phyloP scores from a whole-genome alignment of 2,113 vertebrate species.

The Corythaixoides concolor region DNA sequence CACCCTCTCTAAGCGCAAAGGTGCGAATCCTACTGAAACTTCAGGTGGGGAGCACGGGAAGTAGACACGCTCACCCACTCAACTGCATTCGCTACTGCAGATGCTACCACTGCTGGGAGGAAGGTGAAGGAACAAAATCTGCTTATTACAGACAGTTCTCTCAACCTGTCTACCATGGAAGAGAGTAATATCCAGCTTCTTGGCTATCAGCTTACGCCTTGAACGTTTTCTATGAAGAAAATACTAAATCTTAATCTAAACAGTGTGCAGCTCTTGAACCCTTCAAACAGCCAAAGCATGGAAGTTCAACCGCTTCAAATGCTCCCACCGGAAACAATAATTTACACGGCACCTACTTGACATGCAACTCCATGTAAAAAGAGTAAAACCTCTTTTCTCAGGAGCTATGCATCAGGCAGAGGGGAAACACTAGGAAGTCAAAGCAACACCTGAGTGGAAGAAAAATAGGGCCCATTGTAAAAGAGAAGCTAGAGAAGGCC shows the following conservation, averaged over 20 bases:
- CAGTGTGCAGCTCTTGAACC: not conserved
- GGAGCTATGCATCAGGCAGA: not conserved
- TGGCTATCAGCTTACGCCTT: not conserved
- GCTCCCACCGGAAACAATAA: not conserved
- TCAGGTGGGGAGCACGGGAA: accelerated
- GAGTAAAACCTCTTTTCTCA: not conserved
- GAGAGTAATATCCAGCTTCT: not conserved
- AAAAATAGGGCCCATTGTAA: not conserved
- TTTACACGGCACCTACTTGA: not conserved
- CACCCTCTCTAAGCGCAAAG: not conserved
- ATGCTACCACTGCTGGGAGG: not conserved
- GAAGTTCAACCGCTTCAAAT: not conserved
- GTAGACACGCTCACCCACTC: no score
- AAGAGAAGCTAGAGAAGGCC: not conserved
- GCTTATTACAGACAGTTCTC: not conserved
- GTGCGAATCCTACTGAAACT: not conserved
- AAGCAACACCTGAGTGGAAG: not conserved
- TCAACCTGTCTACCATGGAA: not conserved
- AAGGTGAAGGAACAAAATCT: not conserved
- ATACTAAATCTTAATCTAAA: not conserved
- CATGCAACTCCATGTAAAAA: not conserved
- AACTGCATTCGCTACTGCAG: not conserved
- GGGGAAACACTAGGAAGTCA: not conserved
- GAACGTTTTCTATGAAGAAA: not conserved
- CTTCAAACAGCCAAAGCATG: not conserved